phyloP scores from a whole-genome alignment of 2,888 invertebrate genomes.

The Drosophila demipolita region DNA sequence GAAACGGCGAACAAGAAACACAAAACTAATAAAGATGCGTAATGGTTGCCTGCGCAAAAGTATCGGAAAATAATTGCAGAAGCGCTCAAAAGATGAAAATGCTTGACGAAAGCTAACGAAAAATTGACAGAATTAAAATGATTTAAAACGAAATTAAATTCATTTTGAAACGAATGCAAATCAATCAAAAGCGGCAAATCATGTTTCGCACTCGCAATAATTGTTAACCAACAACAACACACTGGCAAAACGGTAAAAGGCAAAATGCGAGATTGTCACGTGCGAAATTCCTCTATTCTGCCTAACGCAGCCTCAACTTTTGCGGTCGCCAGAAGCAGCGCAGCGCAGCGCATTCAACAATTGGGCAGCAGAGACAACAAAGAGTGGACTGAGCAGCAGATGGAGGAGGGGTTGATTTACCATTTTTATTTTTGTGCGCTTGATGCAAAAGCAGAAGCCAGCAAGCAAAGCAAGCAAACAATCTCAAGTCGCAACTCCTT shows the following conservation, averaged over 20 bases:
- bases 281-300: slow-evolving; percentile 35
- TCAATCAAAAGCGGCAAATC: slow-evolving; percentile 8
- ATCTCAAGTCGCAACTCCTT: slow-evolving; percentile 11
- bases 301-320: slow-evolving; percentile 16
- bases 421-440: slow-evolving; percentile 36
- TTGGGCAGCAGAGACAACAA: slow-evolving; percentile 51
- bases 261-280: slow-evolving; percentile 39
- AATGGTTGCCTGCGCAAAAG: slow-evolving; percentile 84
- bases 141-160: slow-evolving; percentile 1
- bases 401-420: slow-evolving; percentile 60
- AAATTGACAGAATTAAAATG: neutral
- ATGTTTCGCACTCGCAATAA: slow-evolving; percentile 4
- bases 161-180: neutral
- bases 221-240: neutral
- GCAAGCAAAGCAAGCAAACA: slow-evolving; percentile 1
- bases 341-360: slow-evolving; percentile 74
- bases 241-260: slow-evolving; percentile 1
- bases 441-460: slow-evolving; percentile 34
- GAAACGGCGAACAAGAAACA: slow-evolving; percentile 42
- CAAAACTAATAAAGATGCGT: slow-evolving; percentile 84
- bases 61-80: slow-evolving; percentile 83
- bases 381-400: neutral
- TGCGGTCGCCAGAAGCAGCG: slow-evolving; percentile 43
- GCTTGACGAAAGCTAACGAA: neutral
- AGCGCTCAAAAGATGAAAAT: slow-evolving; percentile 9